Base-by-base conservation (phyloP, 30 jellyfish, hydroid and myxozoan genomes). In the Turritopsis dohrnii region DNA sequence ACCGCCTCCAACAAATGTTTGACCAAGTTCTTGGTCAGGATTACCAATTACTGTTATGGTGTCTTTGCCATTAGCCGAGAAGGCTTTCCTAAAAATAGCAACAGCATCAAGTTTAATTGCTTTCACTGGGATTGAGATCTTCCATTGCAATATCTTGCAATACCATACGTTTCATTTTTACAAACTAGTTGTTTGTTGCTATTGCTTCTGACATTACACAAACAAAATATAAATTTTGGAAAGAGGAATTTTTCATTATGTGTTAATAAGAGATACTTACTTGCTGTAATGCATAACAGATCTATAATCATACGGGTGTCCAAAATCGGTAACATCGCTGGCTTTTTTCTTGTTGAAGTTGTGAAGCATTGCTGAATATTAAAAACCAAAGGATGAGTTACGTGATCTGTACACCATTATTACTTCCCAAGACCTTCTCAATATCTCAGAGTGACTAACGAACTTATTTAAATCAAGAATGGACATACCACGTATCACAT, bases 401-500 rank as follows among this genome's bases (percentile, higher is more conserved):
- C n/a, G n/a, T n/a, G n/a, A n/a, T n/a, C n/a, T n/a, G n/a, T n/a
- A n/a, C n/a, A n/a, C n/a, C n/a, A n/a, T n/a, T n/a, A n/a, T n/a
- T n/a, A n/a, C n/a, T n/a, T n/a, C n/a, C n/a, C n/a, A n/a, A 41
- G 60, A 13, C 60, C 60, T 41, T 41, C 13, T 41, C 60, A 41
- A 41, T 41, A 41, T 41, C 60, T 41, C 13, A 13, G 60, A 13
- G 5, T 3, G 60, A 41, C 60, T 41, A 41, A 41, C 60, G 60
- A 41, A 41, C 13, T 41, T 41, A 5, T 41, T 41, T 41, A 13
- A 13, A 41, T 5, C 5, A 41, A 41, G 13, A 5, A 41, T 41
- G 60, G 5, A 41, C 5, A 41, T 41, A 41, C 60, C 74, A 26
- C 29, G 27, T 24, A 9, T 29, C 79, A 92, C 88, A 88, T 92